Evolutionary conservation across 2,888 invertebrate species (phyloP).

Genomic region (Piscicola geometra): DNA sequence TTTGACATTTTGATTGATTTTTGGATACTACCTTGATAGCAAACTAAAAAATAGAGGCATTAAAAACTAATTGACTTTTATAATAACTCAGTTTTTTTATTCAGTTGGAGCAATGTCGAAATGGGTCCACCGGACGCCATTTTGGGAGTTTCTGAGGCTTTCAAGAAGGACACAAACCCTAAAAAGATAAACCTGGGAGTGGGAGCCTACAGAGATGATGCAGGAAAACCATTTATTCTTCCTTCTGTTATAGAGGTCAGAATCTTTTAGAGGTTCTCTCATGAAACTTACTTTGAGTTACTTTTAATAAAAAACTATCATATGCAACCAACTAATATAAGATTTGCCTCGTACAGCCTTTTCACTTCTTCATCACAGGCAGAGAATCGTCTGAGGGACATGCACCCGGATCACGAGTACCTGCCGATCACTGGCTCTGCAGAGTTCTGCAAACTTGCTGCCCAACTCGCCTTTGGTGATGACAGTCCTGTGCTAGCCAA

Average conservation of each 20-base stretch:
- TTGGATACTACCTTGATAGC: neutral
- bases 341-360: neutral
- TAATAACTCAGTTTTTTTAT: conserved; percentile 41
- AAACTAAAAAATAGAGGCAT: no score
- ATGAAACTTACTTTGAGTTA: neutral
- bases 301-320: no score
- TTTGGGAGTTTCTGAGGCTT: conserved; percentile 93
- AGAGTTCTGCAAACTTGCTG: conserved; percentile 77
- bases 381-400: conserved; percentile 68
- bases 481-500: conserved; percentile 66
- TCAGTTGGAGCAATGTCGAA: conserved; percentile 66
- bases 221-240: conserved; percentile 89
- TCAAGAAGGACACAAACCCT: conserved; percentile 78
- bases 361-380: conserved; percentile 70
- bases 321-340: neutral
- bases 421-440: conserved; percentile 81
- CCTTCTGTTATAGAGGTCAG: conserved; percentile 68
- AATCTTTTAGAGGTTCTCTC: neutral
- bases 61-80: no score
- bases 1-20: no score
- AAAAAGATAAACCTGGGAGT: conserved; percentile 91
- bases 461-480: conserved; percentile 81
- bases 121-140: conserved; percentile 98
- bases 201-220: conserved; percentile 89
- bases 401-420: conserved; percentile 85